These are phyloP conservation scores for Iselma pallidipennis DNA, from an alignment of 2,888 invertebrate genomes.

Conservation along the genomic window DNA sequence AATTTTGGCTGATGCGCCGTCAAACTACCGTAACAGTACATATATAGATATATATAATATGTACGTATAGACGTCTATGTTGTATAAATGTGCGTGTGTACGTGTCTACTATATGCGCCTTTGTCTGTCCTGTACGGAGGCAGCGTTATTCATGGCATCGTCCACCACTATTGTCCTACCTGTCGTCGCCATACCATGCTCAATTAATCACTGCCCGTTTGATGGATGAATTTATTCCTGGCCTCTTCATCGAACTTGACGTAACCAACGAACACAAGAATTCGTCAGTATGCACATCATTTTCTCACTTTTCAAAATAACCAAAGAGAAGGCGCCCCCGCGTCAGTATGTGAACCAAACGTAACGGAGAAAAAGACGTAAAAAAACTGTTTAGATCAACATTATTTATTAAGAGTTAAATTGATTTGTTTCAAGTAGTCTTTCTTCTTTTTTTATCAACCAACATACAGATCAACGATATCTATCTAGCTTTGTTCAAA, in stretches of 20 bases:
- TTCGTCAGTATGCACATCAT: constrained; percentile 12
- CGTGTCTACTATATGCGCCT: background rate
- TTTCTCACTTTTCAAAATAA: background rate
- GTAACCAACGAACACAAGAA: constrained; percentile 39
- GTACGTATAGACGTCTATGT: too few relatives aligned
- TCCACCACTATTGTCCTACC: constrained; percentile 51
- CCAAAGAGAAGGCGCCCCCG: too few relatives aligned
- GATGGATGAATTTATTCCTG: constrained; percentile 52
- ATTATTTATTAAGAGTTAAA: constrained; percentile 49
- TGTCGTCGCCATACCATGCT: constrained; percentile 50
- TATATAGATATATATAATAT: too few relatives aligned
- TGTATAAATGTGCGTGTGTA: constrained; percentile 3
- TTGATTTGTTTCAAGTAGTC: constrained; percentile 51
- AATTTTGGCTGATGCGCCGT: background rate
- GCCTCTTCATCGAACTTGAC: constrained; percentile 47
- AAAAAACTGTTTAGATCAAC: background rate
- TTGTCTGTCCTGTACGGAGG: constrained; percentile 16
- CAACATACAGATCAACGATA: too few relatives aligned
- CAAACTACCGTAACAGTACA: background rate
- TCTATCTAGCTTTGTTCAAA: too few relatives aligned
- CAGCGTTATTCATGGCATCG: constrained; percentile 46
- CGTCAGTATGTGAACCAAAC: too few relatives aligned
- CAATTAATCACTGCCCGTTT: constrained; percentile 51
- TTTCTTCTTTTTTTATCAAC: too few relatives aligned
- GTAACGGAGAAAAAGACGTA: background rate